Base-by-base conservation (phyloP, 2,113 vertebrate genomes). In the Cebidichthys violaceus region DNA sequence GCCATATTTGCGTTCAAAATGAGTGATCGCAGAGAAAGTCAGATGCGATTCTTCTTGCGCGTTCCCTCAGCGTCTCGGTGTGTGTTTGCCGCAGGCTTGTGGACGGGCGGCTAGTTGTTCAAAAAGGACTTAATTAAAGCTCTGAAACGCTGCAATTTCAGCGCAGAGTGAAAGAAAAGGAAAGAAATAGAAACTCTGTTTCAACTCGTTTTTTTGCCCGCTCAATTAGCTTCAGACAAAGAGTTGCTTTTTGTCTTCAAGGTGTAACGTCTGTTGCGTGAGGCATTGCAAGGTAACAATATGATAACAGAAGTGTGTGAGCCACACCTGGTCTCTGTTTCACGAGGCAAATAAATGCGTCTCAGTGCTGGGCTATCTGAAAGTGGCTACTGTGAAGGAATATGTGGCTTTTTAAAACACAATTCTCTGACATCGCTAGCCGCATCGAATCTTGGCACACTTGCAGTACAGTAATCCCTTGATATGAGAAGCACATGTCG, bases 21-120 rank as follows among this genome's bases (percentile, higher is more conserved):
- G 18, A 47, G 27, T 17, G 39, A 59, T 5, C 31, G 74, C 8
- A 45, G 22, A 37, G 31, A 37, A 35, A 47, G 55, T 22, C 20
- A 24, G 18, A 20, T 14, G 29, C 0, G 4, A 31, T 17, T 59
- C 27, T 18, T 54, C 13, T 29, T 39, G n/a, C 13, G 4, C 37
- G 2, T 6, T 70, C 37, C 4, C 47, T 66, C 47, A 14, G 50
- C 45, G 17, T 54, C n/a, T 50, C 17, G 20, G 52, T 57, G 61
- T 81, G 84, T 39, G 59, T 66, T 11, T 27, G 72, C 83, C 70
- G 14, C 37, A 50, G 77, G 74, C 60, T 72, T 84, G 33, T 67
- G 37, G n/a, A 81, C 50, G 47, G 61, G 35, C 62, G 70, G 79
- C 54, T 9, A 31, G 39, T 61, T 39, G 77, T 86, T 65, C 24